phyloP scores from a whole-genome alignment of 1,140 invertebrate species.

The Dendrolimus kikuchii region DNA sequence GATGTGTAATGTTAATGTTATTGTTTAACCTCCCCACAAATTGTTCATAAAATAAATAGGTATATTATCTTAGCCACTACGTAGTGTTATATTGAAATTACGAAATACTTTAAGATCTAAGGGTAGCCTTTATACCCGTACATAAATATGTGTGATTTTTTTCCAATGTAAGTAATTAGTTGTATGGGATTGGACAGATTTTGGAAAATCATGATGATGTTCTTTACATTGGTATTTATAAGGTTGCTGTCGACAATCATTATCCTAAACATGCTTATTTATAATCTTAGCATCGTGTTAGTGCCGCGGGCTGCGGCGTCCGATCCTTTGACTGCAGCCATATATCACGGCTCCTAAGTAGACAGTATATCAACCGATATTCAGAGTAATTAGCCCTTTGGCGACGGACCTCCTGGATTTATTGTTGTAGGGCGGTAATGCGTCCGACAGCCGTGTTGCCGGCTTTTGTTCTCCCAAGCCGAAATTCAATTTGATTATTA shows the following conservation, averaged over 20 bases:
- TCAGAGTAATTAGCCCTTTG: slow-evolving; percentile 67
- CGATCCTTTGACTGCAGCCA: slow-evolving; percentile 56
- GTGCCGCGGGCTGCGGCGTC: slow-evolving; percentile 55
- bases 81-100: too few species aligned
- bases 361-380: slow-evolving; percentile 70
- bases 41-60: too few species aligned
- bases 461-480: slow-evolving; percentile 57
- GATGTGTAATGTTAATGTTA: too few species aligned
- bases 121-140: too few species aligned
- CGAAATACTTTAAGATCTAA: too few species aligned
- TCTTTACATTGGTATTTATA: too few species aligned
- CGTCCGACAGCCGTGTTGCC: slow-evolving; percentile 61
- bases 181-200: too few species aligned
- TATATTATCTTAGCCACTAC: too few species aligned
- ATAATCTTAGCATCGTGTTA: slow-evolving; percentile 53
- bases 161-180: too few species aligned
- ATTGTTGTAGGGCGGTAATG: slow-evolving; percentile 66
- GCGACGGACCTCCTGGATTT: slow-evolving; percentile 67
- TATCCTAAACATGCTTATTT: slow-evolving; percentile 66
- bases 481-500: slow-evolving; percentile 60
- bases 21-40: too few species aligned
- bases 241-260: slow-evolving; percentile 29
- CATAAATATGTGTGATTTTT: too few species aligned
- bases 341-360: slow-evolving; percentile 68
- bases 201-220: too few species aligned